A percentile compares a stretch with the other conserved stretches of the same genome.
phyloP scores from a whole-genome alignment of 2,797 vertebrate species.

The Spinus olivaceus region DNA sequence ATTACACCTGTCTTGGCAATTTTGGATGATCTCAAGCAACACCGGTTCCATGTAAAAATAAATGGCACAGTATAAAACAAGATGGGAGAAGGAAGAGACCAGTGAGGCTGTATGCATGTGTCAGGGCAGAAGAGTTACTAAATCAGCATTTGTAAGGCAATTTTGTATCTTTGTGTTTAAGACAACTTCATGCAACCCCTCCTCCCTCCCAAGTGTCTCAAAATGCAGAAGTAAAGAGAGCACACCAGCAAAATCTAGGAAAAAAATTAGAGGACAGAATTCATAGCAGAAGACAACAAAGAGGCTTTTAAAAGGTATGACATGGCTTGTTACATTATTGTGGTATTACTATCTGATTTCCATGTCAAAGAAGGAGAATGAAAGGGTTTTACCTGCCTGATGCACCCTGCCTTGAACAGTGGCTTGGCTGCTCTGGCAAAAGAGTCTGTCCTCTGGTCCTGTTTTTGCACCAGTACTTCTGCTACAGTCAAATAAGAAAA shows the following conservation, averaged over 20 bases:
- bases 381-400: neutral
- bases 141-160: neutral
- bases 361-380: neutral
- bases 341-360: neutral
- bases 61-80: neutral
- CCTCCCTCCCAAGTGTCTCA: neutral
- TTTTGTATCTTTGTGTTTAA: neutral
- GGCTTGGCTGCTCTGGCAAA: neutral
- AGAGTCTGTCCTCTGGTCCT: neutral
- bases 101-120: neutral
- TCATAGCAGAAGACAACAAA: neutral
- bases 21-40: neutral
- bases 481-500: neutral
- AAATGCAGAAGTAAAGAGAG: neutral
- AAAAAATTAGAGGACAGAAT: neutral
- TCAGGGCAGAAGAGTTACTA: neutral
- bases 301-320: neutral
- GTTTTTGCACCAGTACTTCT: neutral
- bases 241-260: neutral
- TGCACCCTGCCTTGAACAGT: neutral
- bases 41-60: neutral
- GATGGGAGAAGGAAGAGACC: neutral
- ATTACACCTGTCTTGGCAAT: neutral
- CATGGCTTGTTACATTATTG: neutral
- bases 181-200: neutral